Evolutionary conservation across 2,888 invertebrate species (phyloP), one percentile per base, ranked within the genome.

Genomic region (Bellardia bayeri): DNA sequence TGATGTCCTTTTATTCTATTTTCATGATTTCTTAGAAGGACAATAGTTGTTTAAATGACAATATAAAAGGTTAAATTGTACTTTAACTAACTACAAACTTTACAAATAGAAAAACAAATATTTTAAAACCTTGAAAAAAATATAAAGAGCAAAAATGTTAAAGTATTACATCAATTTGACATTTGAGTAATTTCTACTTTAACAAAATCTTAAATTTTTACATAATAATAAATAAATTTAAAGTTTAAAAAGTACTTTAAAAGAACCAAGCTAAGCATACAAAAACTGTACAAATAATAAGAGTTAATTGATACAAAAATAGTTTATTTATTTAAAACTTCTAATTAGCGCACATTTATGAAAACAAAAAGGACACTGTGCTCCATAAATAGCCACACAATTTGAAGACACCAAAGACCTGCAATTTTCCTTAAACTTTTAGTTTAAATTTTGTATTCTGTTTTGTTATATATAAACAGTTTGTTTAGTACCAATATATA

Each of bases 31-130:
- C 58, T 37, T 42, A 23, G 49, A 69, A 82, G n/a, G 23, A 71
- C 63, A 71, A 64, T 40, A 11, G 45, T 66, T 82, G 64, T 71
- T 71, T 23, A 66, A 56, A 75, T 69, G 63, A 45, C 23, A 68
- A 66, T 16, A 64, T 2, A 82, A 68, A 54, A 61, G 58, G 37
- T 71, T 71, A 40, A 80, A 80, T 9, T 63, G 37, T 42, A 72
- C 9, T 51, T 40, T 37, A 30, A n/a, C n/a, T 61, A 37, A 79
- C 11, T 63, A 3, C 30, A 6, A 42, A 9, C 0, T 45, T 13
- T 66, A 42, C 11, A 33, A 64, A 9, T 40, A 2, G 8, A 13
- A 71, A 42, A 33, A 78, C 0, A 40, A 66, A 33, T 5, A 45
- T 30, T 13, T 16, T 13, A 33, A 56, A 51, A 58, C n/a, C 3